Evolutionary conservation across 2,888 invertebrate genomes (phyloP).

Genomic region (Apodemia zela): DNA sequence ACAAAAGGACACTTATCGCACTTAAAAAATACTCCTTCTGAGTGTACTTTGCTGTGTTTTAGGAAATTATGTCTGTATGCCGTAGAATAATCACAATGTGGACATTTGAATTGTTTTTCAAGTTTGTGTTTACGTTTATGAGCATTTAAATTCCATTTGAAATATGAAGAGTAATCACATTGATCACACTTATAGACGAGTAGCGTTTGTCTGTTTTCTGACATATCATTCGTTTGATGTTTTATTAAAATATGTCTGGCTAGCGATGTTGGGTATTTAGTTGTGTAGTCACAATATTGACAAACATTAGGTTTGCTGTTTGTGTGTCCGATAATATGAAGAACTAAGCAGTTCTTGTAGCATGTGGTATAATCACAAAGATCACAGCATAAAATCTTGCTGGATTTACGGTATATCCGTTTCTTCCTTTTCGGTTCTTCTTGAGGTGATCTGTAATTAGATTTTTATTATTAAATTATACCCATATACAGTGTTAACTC

Average conservation of each 20-base stretch:
- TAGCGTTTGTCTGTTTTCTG: conserved; percentile 24
- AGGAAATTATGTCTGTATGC: conserved; percentile 38
- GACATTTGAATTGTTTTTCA: conserved; percentile 40
- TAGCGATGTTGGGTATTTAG: conserved; percentile 47
- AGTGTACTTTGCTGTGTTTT: conserved; percentile 38
- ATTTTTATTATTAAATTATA: background rate
- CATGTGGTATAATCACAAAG: conserved; percentile 48
- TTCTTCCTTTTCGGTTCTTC: conserved; percentile 25
- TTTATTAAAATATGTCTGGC: conserved; percentile 46
- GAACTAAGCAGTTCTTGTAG: conserved; percentile 47
- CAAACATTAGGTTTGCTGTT: conserved; percentile 44
- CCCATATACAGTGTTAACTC: background rate
- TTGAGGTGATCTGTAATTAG: conserved; percentile 18
- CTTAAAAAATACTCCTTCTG: conserved; percentile 34
- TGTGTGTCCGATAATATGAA: conserved; percentile 45
- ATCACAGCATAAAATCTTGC: conserved; percentile 40
- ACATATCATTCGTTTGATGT: conserved; percentile 38
- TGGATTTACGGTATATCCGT: conserved; percentile 16
- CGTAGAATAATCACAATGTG: conserved; percentile 38
- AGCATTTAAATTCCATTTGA: conserved; percentile 39
- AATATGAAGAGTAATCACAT: conserved; percentile 41
- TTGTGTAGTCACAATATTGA: conserved; percentile 44
- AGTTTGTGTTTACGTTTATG: conserved; percentile 47
- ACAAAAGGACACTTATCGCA: conserved; percentile 58
- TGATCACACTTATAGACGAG: conserved; percentile 36